phyloP scores from a whole-genome alignment of 1,140 invertebrate species.

The Sweltsa coloradensis region DNA sequence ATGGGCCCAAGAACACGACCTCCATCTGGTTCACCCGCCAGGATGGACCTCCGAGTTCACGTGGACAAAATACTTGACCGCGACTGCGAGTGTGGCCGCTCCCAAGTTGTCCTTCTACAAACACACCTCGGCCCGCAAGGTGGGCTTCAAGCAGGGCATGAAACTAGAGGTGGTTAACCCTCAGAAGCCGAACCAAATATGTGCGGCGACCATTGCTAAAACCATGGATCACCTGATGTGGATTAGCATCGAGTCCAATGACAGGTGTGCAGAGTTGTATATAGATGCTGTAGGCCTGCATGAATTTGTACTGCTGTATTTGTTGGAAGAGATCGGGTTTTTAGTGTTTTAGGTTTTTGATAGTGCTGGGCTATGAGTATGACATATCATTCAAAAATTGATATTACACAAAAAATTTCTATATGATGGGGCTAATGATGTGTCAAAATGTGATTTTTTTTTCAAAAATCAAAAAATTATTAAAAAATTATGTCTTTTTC shows the following conservation, averaged over 20 bases:
- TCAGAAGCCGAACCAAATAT: constrained; percentile 46
- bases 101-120: constrained; percentile 35
- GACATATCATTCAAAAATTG: no score
- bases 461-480: no score
- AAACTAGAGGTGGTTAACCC: constrained; percentile 62
- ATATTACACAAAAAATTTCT: no score
- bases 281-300: no score
- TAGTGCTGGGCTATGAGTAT: no score
- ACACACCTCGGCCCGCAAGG: constrained; percentile 28
- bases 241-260: constrained; percentile 50
- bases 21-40: constrained; percentile 30
- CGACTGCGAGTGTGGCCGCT: constrained; percentile 35
- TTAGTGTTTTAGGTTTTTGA: no score
- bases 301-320: no score
- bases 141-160: constrained; percentile 48
- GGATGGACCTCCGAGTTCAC: constrained; percentile 37
- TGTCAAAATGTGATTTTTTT: no score
- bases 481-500: no score
- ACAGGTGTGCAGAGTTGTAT: no score
- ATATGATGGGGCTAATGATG: no score
- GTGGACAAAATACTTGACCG: constrained; percentile 44
- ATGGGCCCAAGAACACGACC: constrained; percentile 15
- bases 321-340: no score
- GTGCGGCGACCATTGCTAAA: constrained; percentile 50
- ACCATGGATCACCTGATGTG: constrained; percentile 52